Percentiles rank a stretch among this genome's conserved stretches.
Conservation (phyloP, 2,888 invertebrate species). For the Caenorhabditis becei region DNA sequence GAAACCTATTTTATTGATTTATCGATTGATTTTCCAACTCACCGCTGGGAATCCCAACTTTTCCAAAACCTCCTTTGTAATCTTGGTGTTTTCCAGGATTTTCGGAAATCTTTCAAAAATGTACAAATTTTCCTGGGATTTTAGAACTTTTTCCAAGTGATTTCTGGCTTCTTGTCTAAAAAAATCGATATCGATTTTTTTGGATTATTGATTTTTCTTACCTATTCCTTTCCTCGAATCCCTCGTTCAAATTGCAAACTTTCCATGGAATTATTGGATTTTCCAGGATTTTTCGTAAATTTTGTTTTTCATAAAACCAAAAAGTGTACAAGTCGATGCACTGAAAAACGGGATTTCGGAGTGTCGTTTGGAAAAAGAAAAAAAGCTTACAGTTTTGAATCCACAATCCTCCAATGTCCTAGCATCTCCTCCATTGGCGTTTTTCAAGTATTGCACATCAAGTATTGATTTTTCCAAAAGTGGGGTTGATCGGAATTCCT, state of each 20-base stretch:
- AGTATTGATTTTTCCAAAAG: not conserved
- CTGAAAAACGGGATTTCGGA: conserved; percentile 8
- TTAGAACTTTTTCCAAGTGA: not conserved
- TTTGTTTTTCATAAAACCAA: conserved; percentile 16
- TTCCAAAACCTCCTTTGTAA: no score
- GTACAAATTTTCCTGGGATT: no score
- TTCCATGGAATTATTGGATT: conserved; percentile 17
- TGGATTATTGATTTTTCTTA: not conserved
- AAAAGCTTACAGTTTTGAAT: not conserved
- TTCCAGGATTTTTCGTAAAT: not conserved
- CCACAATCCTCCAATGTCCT: conserved; percentile 14
- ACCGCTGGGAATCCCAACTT: not conserved
- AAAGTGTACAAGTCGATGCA: conserved; percentile 18
- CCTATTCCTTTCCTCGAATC: not conserved
- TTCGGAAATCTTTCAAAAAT: no score
- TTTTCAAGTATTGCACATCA: conserved; percentile 11
- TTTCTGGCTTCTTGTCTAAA: not conserved
- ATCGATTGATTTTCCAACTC: not conserved
- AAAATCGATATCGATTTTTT: no score
- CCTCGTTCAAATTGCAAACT: conserved; percentile 14
- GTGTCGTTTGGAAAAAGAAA: not conserved
- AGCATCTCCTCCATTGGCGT: conserved; percentile 16
- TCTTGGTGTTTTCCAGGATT: no score
- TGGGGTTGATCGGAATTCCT: not conserved
- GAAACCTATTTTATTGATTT: not conserved